These are phyloP conservation scores for Pediacus dermestoides DNA, from an alignment of 2,888 invertebrate species.

Conservation along the genomic window DNA sequence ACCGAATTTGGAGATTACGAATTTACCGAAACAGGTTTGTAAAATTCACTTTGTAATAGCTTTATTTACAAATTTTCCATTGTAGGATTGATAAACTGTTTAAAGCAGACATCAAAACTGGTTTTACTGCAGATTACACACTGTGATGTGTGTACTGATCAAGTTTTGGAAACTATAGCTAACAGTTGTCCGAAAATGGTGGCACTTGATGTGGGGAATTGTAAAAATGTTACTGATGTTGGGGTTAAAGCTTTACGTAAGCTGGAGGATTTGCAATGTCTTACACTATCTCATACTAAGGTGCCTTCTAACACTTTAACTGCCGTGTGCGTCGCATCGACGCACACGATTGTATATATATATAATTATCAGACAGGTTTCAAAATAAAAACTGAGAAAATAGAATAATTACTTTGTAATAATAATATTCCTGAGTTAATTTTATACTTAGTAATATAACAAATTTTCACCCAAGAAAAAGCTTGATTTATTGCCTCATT, in stretches of 20 bases:
- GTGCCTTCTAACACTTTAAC: slow-evolving; percentile 35
- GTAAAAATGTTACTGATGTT: slow-evolving; percentile 39
- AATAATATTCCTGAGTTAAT: no score
- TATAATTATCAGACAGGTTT: no score
- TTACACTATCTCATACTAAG: slow-evolving; percentile 44
- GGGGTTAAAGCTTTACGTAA: slow-evolving; percentile 35
- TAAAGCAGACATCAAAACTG: slow-evolving; percentile 35
- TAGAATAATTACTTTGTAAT: background rate
- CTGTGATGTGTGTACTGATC: slow-evolving; percentile 51
- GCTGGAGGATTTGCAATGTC: slow-evolving; percentile 35
- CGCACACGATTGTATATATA: no score
- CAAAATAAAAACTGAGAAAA: no score
- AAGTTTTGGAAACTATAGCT: slow-evolving; percentile 53
- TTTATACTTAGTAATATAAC: no score
- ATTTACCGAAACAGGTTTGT: no score
- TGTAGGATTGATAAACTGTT: slow-evolving; percentile 38
- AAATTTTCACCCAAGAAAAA: no score
- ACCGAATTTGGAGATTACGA: slow-evolving; percentile 27
- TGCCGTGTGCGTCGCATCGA: no score
- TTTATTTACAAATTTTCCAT: slow-evolving; percentile 11
- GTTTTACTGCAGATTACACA: slow-evolving; percentile 34
- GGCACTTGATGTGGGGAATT: slow-evolving; percentile 51
- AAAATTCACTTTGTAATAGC: no score
- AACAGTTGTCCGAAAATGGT: slow-evolving; percentile 51
- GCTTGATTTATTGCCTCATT: no score